Evolutionary conservation across 2,113 vertebrate species (phyloP).

Genomic region (Menidia beryllina): DNA sequence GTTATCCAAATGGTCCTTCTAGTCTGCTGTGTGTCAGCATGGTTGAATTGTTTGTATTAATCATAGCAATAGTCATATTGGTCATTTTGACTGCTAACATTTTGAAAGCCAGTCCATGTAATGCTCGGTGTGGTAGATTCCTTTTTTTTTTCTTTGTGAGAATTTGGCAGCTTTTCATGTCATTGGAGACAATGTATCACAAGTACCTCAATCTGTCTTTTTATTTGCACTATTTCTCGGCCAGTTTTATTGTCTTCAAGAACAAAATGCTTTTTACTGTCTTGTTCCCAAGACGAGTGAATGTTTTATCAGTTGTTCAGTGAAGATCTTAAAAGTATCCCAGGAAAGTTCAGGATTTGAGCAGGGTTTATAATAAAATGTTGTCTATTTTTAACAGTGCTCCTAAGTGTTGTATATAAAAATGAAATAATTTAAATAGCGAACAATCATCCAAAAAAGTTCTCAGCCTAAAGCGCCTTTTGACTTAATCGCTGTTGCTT

Average conservation of each 20-base stretch:
- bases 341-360: constrained; percentile 27
- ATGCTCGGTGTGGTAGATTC: too few species aligned
- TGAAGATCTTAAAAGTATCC: too few species aligned
- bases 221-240: constrained; percentile 72
- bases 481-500: too few species aligned
- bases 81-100: neutral
- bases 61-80: neutral
- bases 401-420: constrained; percentile 15
- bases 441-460: too few species aligned
- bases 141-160: neutral
- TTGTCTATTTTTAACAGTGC: constrained; percentile 44
- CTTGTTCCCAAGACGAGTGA: constrained; percentile 16
- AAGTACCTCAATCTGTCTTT: constrained; percentile 47
- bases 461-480: too few species aligned
- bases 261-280: constrained; percentile 30
- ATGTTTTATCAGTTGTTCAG: constrained; percentile 50
- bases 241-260: constrained; percentile 16
- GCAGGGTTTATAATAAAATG: constrained; percentile 61
- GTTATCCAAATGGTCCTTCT: neutral
- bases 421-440: neutral
- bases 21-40: neutral
- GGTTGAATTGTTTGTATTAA: neutral
- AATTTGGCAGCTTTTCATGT: neutral
- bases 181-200: neutral
- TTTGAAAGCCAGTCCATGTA: neutral